Evolutionary conservation across 1,140 invertebrate genomes (phyloP).

Genomic region (Diachasmimorpha longicaudata): DNA sequence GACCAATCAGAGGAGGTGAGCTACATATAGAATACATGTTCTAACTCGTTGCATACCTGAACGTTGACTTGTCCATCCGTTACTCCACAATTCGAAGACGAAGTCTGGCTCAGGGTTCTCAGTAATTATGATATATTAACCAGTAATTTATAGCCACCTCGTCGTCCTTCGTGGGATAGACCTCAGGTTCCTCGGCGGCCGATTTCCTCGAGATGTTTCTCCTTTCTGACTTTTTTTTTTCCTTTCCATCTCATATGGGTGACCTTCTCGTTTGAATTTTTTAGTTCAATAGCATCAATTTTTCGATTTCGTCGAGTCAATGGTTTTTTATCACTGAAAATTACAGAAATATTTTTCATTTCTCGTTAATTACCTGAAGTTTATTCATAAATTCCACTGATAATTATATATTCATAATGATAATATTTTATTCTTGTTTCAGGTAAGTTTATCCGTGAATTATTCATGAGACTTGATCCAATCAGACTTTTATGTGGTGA

Average conservation of each 20-base stretch:
- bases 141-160: conserved; percentile 51
- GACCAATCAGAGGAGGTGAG: not conserved
- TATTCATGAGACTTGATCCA: not conserved
- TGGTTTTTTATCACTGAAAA: not conserved
- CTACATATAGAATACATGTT: not conserved
- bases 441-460: not conserved
- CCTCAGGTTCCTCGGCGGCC: conserved; percentile 28
- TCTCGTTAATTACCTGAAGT: no score
- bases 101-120: conserved; percentile 13
- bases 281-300: not conserved
- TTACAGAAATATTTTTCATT: not conserved
- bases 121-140: conserved; percentile 55
- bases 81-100: not conserved
- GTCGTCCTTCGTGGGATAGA: conserved; percentile 40
- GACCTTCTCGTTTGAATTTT: not conserved
- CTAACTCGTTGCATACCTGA: not conserved
- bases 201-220: not conserved
- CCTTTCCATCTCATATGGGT: not conserved
- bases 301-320: not conserved
- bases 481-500: not conserved
- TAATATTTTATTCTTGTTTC: conserved; percentile 1
- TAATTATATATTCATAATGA: not conserved
- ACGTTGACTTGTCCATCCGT: not conserved
- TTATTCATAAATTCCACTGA: not conserved
- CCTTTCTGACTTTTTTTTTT: not conserved